Base-by-base conservation (phyloP, 2,113 vertebrate species). In the Rafetus swinhoei region DNA sequence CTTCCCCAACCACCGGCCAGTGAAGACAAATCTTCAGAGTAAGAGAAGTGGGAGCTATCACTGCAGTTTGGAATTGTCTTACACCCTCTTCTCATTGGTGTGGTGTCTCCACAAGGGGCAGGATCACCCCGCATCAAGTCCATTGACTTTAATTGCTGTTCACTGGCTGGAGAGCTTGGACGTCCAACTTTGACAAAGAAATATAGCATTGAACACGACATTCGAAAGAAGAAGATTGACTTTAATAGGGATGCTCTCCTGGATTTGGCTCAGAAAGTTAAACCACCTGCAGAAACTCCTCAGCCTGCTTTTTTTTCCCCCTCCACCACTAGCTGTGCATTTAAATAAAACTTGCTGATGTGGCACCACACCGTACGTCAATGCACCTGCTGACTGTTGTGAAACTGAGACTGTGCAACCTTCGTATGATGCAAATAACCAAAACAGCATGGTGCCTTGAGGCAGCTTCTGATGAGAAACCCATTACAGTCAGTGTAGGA, bases 381-480 rank as follows among this genome's bases (percentile, higher is more conserved):
- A 27, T 50, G 57, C 82, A 95, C 91, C 91, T 95, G 86, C 84
- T 89, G 27, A 19, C 54, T 62, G 35, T 9, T 92, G 82, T 90
- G 93, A 95, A 94, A 94, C 21, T 0, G 4, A 85, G 85, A 50
- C 76, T 62, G 9, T 19, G 39, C 32, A 82, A 84, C 52, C 16
- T 13, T 6, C 19, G 19, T n/a, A 24, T 50, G 93, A 53, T 62
- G 77, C 77, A 25, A 91, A 9, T 19, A 82, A 85, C 32, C 83
- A 86, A 72, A 88, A 45, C 29, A 90, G 8, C 69, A 83, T 0
- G 1, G 21, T 39, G n/a, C 91, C 86, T 2, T 1, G 24, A 39
- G 84, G 84, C 54, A 90, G 24, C 81, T 94, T 94, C 88, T 72
- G 72, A 93, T 32, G 35, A 92, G 39, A 91, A 93, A 69, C 5